Percentiles rank a stretch among this genome's conserved stretches.
Evolutionary conservation across 2,113 vertebrate genomes (phyloP).

Genomic region (Excalfactoria chinensis): DNA sequence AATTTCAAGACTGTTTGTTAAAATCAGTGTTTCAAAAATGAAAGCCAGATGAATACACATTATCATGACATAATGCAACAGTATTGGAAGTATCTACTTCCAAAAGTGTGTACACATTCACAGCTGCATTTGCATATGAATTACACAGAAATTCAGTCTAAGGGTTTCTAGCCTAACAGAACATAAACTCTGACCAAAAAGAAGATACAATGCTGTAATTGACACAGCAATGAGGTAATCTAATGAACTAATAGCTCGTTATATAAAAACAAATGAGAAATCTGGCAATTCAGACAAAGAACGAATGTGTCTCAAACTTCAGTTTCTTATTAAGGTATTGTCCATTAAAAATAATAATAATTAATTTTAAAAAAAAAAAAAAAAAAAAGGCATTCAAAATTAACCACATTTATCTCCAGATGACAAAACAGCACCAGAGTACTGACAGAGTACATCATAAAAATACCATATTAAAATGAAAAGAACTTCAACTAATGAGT

Average conservation of each 20-base stretch:
- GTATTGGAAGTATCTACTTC: background rate
- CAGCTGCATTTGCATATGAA: conserved; percentile 46
- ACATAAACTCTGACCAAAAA: conserved; percentile 13
- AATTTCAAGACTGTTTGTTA: conserved; percentile 58
- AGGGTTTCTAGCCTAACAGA: conserved; percentile 29
- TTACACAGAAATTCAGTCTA: conserved; percentile 34
- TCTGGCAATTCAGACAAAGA: background rate
- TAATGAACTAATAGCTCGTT: conserved; percentile 6
- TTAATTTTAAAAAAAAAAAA: background rate
- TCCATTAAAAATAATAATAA: background rate
- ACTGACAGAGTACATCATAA: background rate
- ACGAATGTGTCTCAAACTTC: background rate
- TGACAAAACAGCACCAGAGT: background rate
- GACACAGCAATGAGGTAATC: conserved; percentile 19
- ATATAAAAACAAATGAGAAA: conserved; percentile 2
- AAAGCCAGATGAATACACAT: conserved; percentile 59
- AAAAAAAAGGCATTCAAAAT: background rate
- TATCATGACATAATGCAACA: conserved; percentile 48
- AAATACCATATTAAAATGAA: background rate
- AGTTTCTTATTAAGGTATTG: background rate
- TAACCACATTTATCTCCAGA: background rate
- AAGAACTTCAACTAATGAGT: background rate
- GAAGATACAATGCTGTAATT: conserved; percentile 1
- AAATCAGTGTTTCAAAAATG: conserved; percentile 39
- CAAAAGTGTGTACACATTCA: background rate